Conservation (phyloP, 1,140 invertebrate species). For the Calycopis cecrops region DNA sequence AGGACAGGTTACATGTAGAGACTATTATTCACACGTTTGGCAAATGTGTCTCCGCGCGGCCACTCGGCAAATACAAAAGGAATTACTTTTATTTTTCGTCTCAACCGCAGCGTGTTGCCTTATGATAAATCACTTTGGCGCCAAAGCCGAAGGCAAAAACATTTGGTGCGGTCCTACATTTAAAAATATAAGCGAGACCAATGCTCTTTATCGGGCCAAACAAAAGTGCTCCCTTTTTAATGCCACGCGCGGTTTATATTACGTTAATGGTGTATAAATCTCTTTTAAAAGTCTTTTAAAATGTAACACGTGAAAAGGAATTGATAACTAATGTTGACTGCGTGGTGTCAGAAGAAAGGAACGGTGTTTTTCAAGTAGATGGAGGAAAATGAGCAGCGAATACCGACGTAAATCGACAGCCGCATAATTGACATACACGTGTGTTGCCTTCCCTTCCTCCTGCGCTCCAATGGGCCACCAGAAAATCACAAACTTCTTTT, state of each 20-base stretch:
- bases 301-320: too few species aligned
- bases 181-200: conserved; percentile 47
- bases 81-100: conserved; percentile 69
- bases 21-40: conserved; percentile 63
- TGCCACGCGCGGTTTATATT: conserved; percentile 9
- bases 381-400: too few species aligned
- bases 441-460: too few species aligned
- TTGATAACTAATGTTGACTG: too few species aligned
- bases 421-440: too few species aligned
- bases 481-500: too few species aligned
- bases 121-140: conserved; percentile 69
- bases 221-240: conserved; percentile 17
- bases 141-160: conserved; percentile 50
- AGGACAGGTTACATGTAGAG: conserved; percentile 12
- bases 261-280: neutral
- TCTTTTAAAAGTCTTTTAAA: neutral
- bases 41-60: conserved; percentile 49
- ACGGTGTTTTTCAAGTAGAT: too few species aligned
- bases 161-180: conserved; percentile 45
- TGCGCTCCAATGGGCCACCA: too few species aligned
- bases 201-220: conserved; percentile 41
- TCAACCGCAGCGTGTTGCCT: conserved; percentile 64
- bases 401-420: too few species aligned
- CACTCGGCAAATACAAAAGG: conserved; percentile 62
- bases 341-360: too few species aligned